Conservation (phyloP, 1,140 invertebrate genomes). For the Delia radicum region DNA sequence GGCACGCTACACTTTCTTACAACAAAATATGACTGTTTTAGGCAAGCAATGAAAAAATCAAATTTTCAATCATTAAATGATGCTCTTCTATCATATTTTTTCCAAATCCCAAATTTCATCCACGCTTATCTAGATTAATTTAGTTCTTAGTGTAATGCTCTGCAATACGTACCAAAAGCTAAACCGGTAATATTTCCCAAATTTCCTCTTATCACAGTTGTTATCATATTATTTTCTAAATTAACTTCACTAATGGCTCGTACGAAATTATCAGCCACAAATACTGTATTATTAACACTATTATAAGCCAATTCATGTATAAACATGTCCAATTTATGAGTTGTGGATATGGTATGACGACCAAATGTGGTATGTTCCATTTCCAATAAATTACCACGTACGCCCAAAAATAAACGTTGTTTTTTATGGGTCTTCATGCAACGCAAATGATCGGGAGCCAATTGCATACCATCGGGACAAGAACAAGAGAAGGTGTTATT, state of each 20-base stretch:
- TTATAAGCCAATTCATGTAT: constrained; percentile 57
- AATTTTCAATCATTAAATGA: too few relatives aligned
- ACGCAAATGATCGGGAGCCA: constrained; percentile 58
- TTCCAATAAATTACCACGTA: constrained; percentile 50
- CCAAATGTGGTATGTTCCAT: constrained; percentile 59
- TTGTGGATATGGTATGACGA: constrained; percentile 48
- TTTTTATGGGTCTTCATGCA: constrained; percentile 58
- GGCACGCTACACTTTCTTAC: too few relatives aligned
- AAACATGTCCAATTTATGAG: constrained; percentile 51
- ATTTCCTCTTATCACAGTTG: constrained; percentile 54
- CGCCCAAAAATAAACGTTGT: constrained; percentile 54
- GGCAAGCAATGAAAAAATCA: too few relatives aligned
- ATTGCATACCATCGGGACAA: constrained; percentile 72
- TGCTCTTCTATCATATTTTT: too few relatives aligned
- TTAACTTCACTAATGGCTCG: constrained; percentile 55
- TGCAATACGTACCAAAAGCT: constrained; percentile 60
- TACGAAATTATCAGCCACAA: constrained; percentile 60
- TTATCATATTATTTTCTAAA: constrained; percentile 48
- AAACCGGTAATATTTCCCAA: constrained; percentile 63
- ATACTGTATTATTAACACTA: constrained; percentile 56
- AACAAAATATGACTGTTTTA: too few relatives aligned
- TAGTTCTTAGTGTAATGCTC: background rate
- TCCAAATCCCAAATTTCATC: too few relatives aligned
- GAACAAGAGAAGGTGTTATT: constrained; percentile 66
- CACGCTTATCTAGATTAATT: background rate